Evolutionary conservation across 2,888 invertebrate genomes (phyloP).

Genomic region (Ganaspis brasiliensis): DNA sequence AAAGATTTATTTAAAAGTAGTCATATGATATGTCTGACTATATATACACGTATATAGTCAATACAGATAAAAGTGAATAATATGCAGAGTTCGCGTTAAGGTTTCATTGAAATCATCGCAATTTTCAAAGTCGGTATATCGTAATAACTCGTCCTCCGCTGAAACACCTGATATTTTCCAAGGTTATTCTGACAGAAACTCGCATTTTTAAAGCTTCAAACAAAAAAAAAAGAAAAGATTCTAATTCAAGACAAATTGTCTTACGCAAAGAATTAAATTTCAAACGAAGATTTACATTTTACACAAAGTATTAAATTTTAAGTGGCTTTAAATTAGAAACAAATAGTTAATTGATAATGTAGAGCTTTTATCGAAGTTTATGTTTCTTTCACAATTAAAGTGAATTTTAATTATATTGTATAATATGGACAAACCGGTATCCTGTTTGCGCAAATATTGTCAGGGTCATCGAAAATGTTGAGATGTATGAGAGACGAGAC

Average conservation of each 20-base stretch:
- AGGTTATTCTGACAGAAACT: background rate
- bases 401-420: slow-evolving; percentile 1
- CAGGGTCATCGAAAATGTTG: slow-evolving; percentile 38
- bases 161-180: background rate
- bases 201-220: slow-evolving; percentile 8
- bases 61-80: slow-evolving; percentile 11
- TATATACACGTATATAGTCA: background rate
- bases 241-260: too few relatives aligned
- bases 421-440: slow-evolving; percentile 24
- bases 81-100: slow-evolving; percentile 14
- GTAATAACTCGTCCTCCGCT: slow-evolving; percentile 2
- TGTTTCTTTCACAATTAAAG: background rate
- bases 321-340: too few relatives aligned
- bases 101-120: slow-evolving; percentile 31
- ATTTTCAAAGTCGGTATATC: slow-evolving; percentile 15
- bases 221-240: background rate
- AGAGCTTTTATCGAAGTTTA: too few relatives aligned
- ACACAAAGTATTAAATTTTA: too few relatives aligned
- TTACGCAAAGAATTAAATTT: too few relatives aligned
- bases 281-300: too few relatives aligned
- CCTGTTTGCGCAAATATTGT: slow-evolving; percentile 27
- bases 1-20: slow-evolving; percentile 29
- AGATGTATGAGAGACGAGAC: slow-evolving; percentile 35
- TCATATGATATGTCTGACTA: slow-evolving; percentile 3
- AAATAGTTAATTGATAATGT: too few relatives aligned